Evolutionary conservation across 2,888 invertebrate species (phyloP).

Genomic region (Heliconius charithonia): DNA sequence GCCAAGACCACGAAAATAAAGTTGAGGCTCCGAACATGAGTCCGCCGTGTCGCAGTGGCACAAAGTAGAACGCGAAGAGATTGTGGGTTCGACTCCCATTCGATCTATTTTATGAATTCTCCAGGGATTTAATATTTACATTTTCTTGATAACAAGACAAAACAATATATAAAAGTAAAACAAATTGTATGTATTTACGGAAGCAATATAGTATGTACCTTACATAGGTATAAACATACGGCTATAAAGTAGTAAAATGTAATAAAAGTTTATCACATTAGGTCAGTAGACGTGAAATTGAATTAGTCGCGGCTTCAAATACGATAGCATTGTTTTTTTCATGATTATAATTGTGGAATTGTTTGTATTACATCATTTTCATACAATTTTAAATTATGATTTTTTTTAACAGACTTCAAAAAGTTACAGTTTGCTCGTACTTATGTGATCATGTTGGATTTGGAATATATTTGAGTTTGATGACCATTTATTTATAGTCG

Average conservation of each 20-base stretch:
- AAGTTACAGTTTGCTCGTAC: background rate
- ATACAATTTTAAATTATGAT: too few relatives aligned
- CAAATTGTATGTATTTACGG: conserved; percentile 20
- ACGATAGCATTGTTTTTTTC: conserved; percentile 12
- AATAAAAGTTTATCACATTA: conserved; percentile 37
- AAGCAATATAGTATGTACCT: conserved; percentile 19
- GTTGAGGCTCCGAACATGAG: too few relatives aligned
- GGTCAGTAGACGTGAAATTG: conserved; percentile 35
- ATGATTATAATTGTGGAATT: background rate
- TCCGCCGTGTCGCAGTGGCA: too few relatives aligned
- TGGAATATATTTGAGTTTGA: too few relatives aligned
- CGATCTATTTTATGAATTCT: too few relatives aligned
- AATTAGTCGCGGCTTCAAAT: conserved; percentile 26
- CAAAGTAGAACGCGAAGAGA: too few relatives aligned
- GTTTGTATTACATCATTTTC: background rate
- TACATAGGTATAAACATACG: too few relatives aligned
- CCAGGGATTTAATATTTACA: background rate
- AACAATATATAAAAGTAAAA: background rate
- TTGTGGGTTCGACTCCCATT: background rate
- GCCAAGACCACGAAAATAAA: too few relatives aligned
- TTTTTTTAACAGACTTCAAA: too few relatives aligned
- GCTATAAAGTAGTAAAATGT: background rate
- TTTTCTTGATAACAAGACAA: background rate
- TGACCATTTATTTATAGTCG: too few relatives aligned
- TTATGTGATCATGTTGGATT: too few relatives aligned